Evolutionary conservation across 2,113 vertebrate genomes (phyloP), one percentile per base, ranked within the genome.

Genomic region (Geococcyx californianus): DNA sequence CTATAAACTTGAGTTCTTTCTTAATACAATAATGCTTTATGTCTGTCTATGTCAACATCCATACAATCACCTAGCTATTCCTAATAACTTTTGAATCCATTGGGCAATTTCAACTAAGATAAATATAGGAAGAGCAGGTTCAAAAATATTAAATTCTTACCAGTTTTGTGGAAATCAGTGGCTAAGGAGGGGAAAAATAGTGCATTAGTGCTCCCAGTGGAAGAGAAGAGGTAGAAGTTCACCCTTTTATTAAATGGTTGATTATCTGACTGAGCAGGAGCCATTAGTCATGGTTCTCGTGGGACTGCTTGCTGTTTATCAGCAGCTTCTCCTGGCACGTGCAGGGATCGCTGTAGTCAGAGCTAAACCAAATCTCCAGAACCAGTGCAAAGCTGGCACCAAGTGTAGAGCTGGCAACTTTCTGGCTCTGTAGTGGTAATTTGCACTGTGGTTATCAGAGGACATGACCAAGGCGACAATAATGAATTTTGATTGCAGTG

Each of bases 181-280:
- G 33, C 62, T 85, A 76, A 78, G 40, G 66, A 91, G 18, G 17
- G 44, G 54, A 17, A 90, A 89, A 93, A 72, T 29, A 76, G 36
- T 38, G 54, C 67, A 73, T 62, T 88, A 85, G 66, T 73, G n/a
- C 24, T 94, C 62, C 63, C 62, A 28, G 26, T 45, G 72, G 88
- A 93, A 85, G 63, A 18, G 34, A 45, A 69, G 31, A 69, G 40
- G 49, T 66, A 83, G 74, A 87, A 92, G 63, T n/a, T 94, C 85
- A 83, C 85, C 78, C n/a, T n/a, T 88, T 95, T 92, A 88, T 86
- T 90, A 93, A 93, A 70, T 24, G 63, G 24, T 31, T 93, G 63
- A 83, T 93, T 90, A 88, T 85, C 28, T 92, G 86, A 40, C 36
- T 33, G 42, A 93, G 58, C 31, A 80, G 29, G 40, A 92, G 49